These are phyloP conservation scores for Ophraella communa DNA, from an alignment of 2,888 invertebrate genomes.

Conservation along the genomic window DNA sequence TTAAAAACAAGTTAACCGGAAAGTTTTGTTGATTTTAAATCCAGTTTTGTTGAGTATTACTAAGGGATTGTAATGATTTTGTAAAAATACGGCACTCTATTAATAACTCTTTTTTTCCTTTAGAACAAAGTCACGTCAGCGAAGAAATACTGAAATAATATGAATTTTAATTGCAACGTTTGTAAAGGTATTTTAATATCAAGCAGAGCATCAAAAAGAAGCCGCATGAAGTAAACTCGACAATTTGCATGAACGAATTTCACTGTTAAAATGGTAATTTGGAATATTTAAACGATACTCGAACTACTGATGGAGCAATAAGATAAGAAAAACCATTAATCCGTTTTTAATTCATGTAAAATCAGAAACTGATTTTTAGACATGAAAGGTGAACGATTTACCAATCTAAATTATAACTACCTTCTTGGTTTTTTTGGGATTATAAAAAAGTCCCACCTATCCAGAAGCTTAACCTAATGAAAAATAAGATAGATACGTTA, in stretches of 20 bases:
- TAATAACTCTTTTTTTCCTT: background rate
- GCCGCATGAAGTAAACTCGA: constrained; percentile 16
- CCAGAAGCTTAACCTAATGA: constrained; percentile 29
- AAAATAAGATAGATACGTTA: constrained; percentile 34
- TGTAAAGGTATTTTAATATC: background rate
- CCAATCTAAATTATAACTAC: constrained; percentile 30
- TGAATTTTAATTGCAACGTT: background rate
- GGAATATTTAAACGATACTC: constrained; percentile 20
- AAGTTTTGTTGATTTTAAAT: background rate
- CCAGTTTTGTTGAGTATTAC: background rate
- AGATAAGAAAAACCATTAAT: constrained; percentile 26
- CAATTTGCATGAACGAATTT: constrained; percentile 24
- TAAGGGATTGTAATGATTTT: background rate
- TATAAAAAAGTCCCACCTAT: constrained; percentile 27
- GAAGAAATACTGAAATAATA: background rate
- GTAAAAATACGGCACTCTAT: background rate
- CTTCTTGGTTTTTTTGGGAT: constrained; percentile 23
- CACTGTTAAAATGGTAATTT: constrained; percentile 27
- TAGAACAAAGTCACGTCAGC: background rate
- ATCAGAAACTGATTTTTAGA: constrained; percentile 30
- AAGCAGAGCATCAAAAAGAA: background rate
- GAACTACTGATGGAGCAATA: constrained; percentile 21
- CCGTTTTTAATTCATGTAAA: constrained; percentile 26
- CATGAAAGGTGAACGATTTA: constrained; percentile 34
- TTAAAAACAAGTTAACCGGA: background rate